Conservation (phyloP, 2,113 vertebrate genomes). For the Syngnathus scovelli region DNA sequence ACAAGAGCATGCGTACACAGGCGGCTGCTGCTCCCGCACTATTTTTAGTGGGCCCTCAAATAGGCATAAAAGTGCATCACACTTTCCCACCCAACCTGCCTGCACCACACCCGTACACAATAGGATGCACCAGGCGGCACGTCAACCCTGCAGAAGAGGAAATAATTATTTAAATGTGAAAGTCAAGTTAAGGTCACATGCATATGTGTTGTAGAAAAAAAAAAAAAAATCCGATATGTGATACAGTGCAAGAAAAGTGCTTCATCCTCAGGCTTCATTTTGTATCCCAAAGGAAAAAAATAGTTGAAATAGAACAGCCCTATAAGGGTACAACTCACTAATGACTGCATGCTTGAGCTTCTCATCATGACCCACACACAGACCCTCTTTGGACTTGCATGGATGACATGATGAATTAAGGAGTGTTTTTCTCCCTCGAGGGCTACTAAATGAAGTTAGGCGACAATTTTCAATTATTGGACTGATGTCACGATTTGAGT, state of each 20-base stretch:
- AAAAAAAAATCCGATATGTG: too few relatives aligned
- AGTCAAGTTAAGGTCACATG: slow-evolving; percentile 20
- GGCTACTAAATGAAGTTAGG: slow-evolving; percentile 34
- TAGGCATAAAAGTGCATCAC: slow-evolving; percentile 67
- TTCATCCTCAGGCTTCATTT: slow-evolving; percentile 38
- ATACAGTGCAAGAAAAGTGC: too few relatives aligned
- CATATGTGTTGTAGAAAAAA: not conserved
- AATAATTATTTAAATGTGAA: not conserved
- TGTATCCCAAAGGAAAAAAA: slow-evolving; percentile 48
- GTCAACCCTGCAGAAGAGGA: not conserved
- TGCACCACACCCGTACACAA: slow-evolving; percentile 28
- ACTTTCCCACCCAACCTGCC: slow-evolving; percentile 55
- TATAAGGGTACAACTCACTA: slow-evolving; percentile 48
- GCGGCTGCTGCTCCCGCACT: slow-evolving; percentile 53
- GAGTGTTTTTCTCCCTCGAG: slow-evolving; percentile 2
- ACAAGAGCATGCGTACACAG: slow-evolving; percentile 64
- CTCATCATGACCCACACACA: slow-evolving; percentile 36
- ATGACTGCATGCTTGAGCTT: slow-evolving; percentile 15
- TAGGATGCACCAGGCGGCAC: slow-evolving; percentile 7
- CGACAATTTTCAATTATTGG: not conserved
- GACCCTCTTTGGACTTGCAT: not conserved
- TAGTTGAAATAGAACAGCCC: slow-evolving; percentile 63
- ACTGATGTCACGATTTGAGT: too few relatives aligned
- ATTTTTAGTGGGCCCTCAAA: slow-evolving; percentile 74
- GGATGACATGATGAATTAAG: slow-evolving; percentile 15